Evolutionary conservation across 2,797 vertebrate genomes (phyloP), one percentile per base, ranked within the genome.

Genomic region (Sebastes ruberrimus): DNA sequence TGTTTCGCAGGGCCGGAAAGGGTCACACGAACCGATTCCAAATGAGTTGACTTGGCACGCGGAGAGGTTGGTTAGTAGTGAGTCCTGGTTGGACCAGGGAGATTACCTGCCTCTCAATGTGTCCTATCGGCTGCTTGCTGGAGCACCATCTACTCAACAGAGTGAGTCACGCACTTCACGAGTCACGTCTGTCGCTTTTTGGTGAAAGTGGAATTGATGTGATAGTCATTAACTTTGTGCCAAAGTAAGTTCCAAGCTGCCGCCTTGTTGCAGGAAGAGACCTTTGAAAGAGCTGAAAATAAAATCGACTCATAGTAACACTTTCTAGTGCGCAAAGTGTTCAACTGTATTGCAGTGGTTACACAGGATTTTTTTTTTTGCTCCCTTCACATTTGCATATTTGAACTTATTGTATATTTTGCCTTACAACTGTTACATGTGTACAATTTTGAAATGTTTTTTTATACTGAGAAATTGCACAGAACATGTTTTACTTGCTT

Each of bases 111-210:
- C 88, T 56, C 84, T 95, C 30, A 93, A 92, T n/a, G 85, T 92
- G 59, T 89, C 94, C 28, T 93, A 94, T 74, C 84, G 80, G 42
- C 71, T 95, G 27, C 93, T 96, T 18, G 93, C 94, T 10, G 96
- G 96, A 81, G 70, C 74, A 0, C 87, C 88, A 4, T 32, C 67
- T 0, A 38, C 63, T 11, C 65, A 87, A 18, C 85, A 93, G 60
- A 95, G 96, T 96, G 71, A 94, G 95, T 90, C 10, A n/a, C 6
- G 53, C 61, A 53, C 49, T 66, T n/a, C n/a, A n/a, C n/a, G n/a
- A n/a, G n/a, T n/a, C n/a, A n/a, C n/a, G 8, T 20, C 8, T 20
- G 28, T 30, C 20, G 7, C 11, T 67, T 56, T 10, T 38, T 59
- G 10, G 14, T 69, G 7, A 27, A 60, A 23, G 7, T 11, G 57